Percentiles rank a stretch among this genome's conserved stretches.
Evolutionary conservation across 2,113 vertebrate species (phyloP).

Genomic region (Leucosticte australis): DNA sequence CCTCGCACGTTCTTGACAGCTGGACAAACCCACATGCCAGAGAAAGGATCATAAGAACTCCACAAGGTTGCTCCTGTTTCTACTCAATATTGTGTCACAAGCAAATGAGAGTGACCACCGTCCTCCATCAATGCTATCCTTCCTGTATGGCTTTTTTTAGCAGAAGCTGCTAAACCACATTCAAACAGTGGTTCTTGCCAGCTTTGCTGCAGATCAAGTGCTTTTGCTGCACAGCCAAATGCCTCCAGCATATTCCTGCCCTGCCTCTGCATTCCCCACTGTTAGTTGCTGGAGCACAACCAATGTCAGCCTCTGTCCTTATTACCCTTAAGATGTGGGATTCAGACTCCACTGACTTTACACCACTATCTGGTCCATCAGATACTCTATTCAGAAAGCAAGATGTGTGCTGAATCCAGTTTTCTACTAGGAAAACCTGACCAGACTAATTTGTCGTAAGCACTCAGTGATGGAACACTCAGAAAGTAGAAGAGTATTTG

Average conservation of each 20-base stretch:
- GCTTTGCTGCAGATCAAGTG: neutral
- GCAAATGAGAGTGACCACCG: neutral
- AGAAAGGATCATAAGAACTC: neutral
- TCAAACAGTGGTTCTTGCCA: neutral
- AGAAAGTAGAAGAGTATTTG: neutral
- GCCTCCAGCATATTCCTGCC: neutral
- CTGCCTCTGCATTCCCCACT: neutral
- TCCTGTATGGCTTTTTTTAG: neutral
- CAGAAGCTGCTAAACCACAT: neutral
- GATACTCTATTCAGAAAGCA: neutral
- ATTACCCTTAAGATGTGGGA: neutral
- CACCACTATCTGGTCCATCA: neutral
- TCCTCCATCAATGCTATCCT: neutral
- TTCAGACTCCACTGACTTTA: neutral
- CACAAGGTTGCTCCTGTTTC: neutral
- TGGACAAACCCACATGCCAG: conserved; percentile 21
- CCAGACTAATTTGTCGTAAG: neutral
- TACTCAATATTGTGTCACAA: neutral
- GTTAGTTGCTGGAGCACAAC: neutral
- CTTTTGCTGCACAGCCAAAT: neutral
- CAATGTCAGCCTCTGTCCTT: neutral
- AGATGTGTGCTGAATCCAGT: neutral
- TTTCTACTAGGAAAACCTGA: neutral
- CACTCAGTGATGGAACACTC: neutral
- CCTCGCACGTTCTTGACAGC: conserved; percentile 89